phyloP scores from a whole-genome alignment of 2,888 invertebrate species.

The Lycocerus yunnanus region DNA sequence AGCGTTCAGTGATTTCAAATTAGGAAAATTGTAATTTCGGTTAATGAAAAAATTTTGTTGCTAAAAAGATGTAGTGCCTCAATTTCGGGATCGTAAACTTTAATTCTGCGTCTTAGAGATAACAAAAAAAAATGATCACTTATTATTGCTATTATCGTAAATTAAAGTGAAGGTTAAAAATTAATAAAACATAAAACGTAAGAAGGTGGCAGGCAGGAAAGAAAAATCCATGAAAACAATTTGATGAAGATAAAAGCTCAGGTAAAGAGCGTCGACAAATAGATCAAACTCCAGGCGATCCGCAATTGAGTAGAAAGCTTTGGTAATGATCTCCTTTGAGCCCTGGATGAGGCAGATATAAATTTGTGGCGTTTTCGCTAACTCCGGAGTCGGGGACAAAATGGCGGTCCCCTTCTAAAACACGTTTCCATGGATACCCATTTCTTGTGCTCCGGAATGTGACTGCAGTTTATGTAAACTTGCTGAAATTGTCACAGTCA shows the following conservation, averaged over 20 bases:
- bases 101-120: background rate
- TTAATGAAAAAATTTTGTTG: background rate
- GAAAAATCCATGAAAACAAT: slow-evolving; percentile 38
- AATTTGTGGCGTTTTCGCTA: slow-evolving; percentile 58
- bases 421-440: slow-evolving; percentile 55
- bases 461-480: slow-evolving; percentile 38
- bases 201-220: slow-evolving; percentile 13
- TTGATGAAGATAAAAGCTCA: slow-evolving; percentile 38
- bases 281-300: slow-evolving; percentile 58
- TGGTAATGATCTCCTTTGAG: slow-evolving; percentile 59
- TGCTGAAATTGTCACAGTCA: slow-evolving; percentile 40
- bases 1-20: background rate
- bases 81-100: background rate
- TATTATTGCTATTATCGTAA: background rate
- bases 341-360: slow-evolving; percentile 59
- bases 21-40: background rate
- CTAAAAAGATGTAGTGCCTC: background rate
- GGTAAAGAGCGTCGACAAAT: slow-evolving; percentile 53
- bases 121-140: background rate
- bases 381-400: slow-evolving; percentile 53
- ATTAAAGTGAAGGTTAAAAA: slow-evolving; percentile 2
- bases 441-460: slow-evolving; percentile 49
- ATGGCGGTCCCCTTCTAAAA: slow-evolving; percentile 48
- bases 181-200: slow-evolving; percentile 18
- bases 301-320: slow-evolving; percentile 60